Evolutionary conservation across 1,140 invertebrate genomes (phyloP), one percentile per base, ranked within the genome.

Genomic region (Drosophila cardini): DNA sequence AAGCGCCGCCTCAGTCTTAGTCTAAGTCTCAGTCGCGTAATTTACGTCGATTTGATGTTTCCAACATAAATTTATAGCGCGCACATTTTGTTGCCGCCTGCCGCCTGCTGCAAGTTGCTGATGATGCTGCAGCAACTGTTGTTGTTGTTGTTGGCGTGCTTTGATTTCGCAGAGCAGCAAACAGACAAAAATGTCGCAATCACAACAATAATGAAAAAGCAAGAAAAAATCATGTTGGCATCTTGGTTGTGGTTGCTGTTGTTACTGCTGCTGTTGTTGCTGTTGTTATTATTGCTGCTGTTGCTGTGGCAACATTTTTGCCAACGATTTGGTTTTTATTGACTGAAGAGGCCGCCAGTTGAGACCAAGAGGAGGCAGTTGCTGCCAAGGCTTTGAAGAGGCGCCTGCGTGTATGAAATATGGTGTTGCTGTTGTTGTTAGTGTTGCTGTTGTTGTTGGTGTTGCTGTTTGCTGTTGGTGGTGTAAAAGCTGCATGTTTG

Each of bases 41-140:
- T 87, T 84, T 89, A 87, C 83, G 83, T 87, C 83, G 84, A 89
- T 87, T 89, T 87, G 76, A 89, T 84, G 84, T 82, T 87, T 80
- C 79, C 83, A 86, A 82, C 83, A 86, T 87, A 87, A 87, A 86
- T 86, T 86, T 86, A 86, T 86, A 80, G 83, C 78, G 82, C 83
- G 60, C 78, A 87, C 78, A 76, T 81, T 85, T 84, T 84, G 81
- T 84, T 84, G 80, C 58, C 43, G 77, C 0, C 50, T 52, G 50
- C 50, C 30, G 50, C 50, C 15, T 53, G 30, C 13, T 36, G 45
- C 43, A n/a, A n/a, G 68, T 70, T 74, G 79, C 74, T 85, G 81
- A 78, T 85, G 81, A 58, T 72, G 80, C 43, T 68, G 76, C 30
- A 46, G 71, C 5, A 62, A 55, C 52, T 61, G 62, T 15, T 56